phyloP scores from a whole-genome alignment of 2,113 vertebrate species.

The Bagarius yarrelli region DNA sequence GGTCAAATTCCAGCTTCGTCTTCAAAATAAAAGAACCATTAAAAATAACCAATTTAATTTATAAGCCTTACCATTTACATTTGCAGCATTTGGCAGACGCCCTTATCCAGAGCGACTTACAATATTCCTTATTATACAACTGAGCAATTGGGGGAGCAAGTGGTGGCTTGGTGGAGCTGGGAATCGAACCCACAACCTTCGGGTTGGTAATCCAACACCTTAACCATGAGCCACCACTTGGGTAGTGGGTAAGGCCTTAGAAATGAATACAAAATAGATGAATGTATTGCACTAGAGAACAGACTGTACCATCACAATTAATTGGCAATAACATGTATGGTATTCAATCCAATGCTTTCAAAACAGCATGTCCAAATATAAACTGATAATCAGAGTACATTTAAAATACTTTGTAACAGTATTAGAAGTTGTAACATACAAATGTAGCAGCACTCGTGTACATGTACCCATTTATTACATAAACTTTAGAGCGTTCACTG shows the following conservation, averaged over 20 bases:
- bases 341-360: constrained; percentile 56
- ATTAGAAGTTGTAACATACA: constrained; percentile 30
- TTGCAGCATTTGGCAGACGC: no score
- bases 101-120: no score
- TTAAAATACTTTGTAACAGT: constrained; percentile 39
- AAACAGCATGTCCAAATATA: constrained; percentile 48
- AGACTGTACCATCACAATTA: constrained; percentile 57
- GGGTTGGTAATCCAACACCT: no score
- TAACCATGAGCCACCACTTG: no score
- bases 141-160: no score
- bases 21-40: constrained; percentile 60
- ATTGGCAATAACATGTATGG: constrained; percentile 54
- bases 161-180: no score
- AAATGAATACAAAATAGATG: constrained; percentile 50
- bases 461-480: constrained; percentile 42
- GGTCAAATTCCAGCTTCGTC: constrained; percentile 60
- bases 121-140: no score
- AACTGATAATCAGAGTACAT: constrained; percentile 29
- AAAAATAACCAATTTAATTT: constrained; percentile 34
- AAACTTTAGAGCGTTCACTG: constrained; percentile 37
- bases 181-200: no score
- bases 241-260: no score
- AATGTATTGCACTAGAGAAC: constrained; percentile 66
- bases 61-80: no score
- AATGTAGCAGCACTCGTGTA: constrained; percentile 38